Conservation (phyloP, 2,888 invertebrate species). For the Bugula neritina region DNA sequence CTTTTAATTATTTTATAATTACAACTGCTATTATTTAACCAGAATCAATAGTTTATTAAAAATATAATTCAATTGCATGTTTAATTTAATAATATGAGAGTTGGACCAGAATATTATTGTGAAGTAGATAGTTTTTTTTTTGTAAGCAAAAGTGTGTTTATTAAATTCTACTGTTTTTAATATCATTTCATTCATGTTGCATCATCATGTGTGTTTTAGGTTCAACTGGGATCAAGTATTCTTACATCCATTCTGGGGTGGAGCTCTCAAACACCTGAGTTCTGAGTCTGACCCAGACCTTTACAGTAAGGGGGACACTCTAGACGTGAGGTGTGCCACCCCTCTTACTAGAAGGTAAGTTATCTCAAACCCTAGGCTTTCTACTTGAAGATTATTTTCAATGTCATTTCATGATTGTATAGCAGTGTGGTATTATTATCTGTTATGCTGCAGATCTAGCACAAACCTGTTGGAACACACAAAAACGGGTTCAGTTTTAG, state of each 20-base stretch:
- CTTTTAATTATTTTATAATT: too few relatives aligned
- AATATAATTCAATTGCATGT: too few relatives aligned
- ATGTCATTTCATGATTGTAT: background rate
- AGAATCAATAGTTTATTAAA: too few relatives aligned
- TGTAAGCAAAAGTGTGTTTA: too few relatives aligned
- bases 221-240: slow-evolving; percentile 50
- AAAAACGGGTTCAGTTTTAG: slow-evolving; percentile 31
- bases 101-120: too few relatives aligned
- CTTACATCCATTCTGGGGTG: slow-evolving; percentile 51
- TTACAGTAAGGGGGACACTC: background rate
- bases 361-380: background rate
- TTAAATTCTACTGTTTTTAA: too few relatives aligned
- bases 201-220: too few relatives aligned
- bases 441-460: background rate
- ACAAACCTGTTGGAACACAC: slow-evolving; percentile 29
- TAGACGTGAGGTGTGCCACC: slow-evolving; percentile 21
- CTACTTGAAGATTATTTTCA: background rate
- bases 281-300: slow-evolving; percentile 9
- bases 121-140: too few relatives aligned
- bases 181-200: too few relatives aligned
- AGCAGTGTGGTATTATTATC: background rate
- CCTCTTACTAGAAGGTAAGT: slow-evolving; percentile 13
- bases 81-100: too few relatives aligned
- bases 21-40: too few relatives aligned
- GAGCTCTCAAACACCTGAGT: slow-evolving; percentile 39